Percentiles rank a stretch among this genome's conserved stretches.
phyloP scores from a whole-genome alignment of 2,113 vertebrate species.

The Thinocorus orbignyianus region DNA sequence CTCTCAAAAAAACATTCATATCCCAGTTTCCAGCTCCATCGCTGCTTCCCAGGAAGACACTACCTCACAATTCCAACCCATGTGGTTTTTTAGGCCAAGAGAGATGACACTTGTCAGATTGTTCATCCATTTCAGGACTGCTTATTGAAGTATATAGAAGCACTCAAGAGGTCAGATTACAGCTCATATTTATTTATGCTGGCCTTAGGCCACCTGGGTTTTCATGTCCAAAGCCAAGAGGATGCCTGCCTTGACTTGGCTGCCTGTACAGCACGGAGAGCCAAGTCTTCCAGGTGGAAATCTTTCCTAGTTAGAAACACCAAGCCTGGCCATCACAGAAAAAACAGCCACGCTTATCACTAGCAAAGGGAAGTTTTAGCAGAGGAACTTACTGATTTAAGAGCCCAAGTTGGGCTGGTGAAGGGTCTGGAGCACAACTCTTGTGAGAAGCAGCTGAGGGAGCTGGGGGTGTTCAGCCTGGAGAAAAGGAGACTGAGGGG shows the following conservation, averaged over 20 bases:
- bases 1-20: not conserved
- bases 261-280: rapidly evolving
- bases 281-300: not conserved
- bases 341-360: not conserved
- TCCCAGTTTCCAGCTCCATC: not conserved
- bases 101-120: not conserved
- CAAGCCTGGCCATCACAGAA: not conserved
- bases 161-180: not conserved
- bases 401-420: not conserved
- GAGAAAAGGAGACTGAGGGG: too few species aligned
- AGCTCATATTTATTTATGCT: not conserved
- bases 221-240: not conserved
- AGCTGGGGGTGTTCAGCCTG: too few species aligned
- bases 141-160: not conserved
- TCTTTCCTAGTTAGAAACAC: not conserved
- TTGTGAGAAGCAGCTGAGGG: too few species aligned
- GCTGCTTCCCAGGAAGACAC: not conserved
- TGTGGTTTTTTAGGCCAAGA: not conserved
- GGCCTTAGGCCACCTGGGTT: not conserved
- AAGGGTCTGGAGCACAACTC: too few species aligned
- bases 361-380: not conserved
- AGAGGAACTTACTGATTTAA: not conserved
- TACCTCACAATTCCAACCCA: not conserved
- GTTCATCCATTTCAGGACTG: not conserved
- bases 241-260: not conserved